Evolutionary conservation across 1,140 invertebrate genomes (phyloP).

Genomic region (Heliothis virescens): DNA sequence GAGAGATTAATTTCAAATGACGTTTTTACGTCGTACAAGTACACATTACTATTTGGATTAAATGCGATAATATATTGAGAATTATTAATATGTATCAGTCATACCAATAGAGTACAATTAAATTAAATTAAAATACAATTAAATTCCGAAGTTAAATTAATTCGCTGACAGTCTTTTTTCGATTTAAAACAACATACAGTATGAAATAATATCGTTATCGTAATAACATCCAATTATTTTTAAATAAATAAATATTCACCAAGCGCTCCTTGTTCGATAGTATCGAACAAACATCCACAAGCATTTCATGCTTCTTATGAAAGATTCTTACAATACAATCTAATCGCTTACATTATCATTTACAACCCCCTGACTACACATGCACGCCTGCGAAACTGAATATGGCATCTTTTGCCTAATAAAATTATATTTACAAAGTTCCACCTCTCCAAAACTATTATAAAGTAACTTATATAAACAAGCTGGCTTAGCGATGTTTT

Average conservation of each 20-base stretch:
- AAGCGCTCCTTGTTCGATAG: background rate
- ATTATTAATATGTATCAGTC: background rate
- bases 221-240: constrained; percentile 21
- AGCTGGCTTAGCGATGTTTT: constrained; percentile 1
- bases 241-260: constrained; percentile 36
- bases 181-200: background rate
- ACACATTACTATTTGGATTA: constrained; percentile 22
- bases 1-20: background rate
- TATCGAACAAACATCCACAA: constrained; percentile 7
- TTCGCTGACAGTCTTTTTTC: constrained; percentile 28
- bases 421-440: constrained; percentile 42
- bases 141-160: background rate
- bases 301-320: constrained; percentile 35
- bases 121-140: constrained; percentile 10
- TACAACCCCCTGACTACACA: constrained; percentile 38
- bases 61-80: constrained; percentile 7
- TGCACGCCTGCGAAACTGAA: constrained; percentile 23
- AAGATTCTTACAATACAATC: constrained; percentile 6
- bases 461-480: constrained; percentile 9
- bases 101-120: constrained; percentile 23
- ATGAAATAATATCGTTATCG: background rate
- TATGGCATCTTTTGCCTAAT: constrained; percentile 40
- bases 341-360: constrained; percentile 39
- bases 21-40: background rate
- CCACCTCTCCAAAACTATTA: constrained; percentile 6